Evolutionary conservation across 2,888 invertebrate species (phyloP).

Genomic region (Disparrhopalites patrizii): DNA sequence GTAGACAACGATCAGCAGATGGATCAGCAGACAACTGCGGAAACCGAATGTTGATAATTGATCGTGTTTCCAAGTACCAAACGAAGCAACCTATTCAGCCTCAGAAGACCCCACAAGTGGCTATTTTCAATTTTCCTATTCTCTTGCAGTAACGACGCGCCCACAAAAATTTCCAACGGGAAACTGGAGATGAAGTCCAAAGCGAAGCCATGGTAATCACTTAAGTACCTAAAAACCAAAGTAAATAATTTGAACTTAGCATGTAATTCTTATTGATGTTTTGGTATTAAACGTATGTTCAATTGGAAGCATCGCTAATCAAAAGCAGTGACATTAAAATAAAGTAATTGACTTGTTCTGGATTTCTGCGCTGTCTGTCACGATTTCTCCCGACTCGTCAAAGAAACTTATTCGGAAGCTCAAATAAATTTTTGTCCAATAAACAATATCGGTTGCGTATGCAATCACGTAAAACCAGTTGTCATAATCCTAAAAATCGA

Average conservation of each 20-base stretch:
- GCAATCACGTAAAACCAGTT: conserved; percentile 17
- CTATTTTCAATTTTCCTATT: background rate
- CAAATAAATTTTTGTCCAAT: conserved; percentile 19
- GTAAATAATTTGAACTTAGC: no score
- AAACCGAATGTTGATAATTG: background rate
- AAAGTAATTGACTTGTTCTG: conserved; percentile 23
- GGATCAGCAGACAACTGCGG: background rate
- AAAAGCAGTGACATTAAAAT: background rate
- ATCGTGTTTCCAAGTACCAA: conserved; percentile 17
- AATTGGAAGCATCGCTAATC: background rate
- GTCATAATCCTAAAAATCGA: conserved; percentile 4
- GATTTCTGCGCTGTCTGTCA: conserved; percentile 26
- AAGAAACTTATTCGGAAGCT: conserved; percentile 31
- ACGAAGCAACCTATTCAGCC: conserved; percentile 31
- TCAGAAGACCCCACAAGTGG: conserved; percentile 10
- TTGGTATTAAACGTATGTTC: no score
- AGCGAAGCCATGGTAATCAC: conserved; percentile 22
- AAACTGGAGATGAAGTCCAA: conserved; percentile 32
- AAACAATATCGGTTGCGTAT: conserved; percentile 25
- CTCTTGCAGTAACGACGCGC: background rate
- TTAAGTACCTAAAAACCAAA: conserved; percentile 29
- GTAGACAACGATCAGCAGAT: background rate
- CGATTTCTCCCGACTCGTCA: conserved; percentile 25
- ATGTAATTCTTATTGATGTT: no score
- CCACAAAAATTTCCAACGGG: conserved; percentile 31